Conservation (phyloP, 2,113 vertebrate genomes). For the Toxotes jaculatrix region DNA sequence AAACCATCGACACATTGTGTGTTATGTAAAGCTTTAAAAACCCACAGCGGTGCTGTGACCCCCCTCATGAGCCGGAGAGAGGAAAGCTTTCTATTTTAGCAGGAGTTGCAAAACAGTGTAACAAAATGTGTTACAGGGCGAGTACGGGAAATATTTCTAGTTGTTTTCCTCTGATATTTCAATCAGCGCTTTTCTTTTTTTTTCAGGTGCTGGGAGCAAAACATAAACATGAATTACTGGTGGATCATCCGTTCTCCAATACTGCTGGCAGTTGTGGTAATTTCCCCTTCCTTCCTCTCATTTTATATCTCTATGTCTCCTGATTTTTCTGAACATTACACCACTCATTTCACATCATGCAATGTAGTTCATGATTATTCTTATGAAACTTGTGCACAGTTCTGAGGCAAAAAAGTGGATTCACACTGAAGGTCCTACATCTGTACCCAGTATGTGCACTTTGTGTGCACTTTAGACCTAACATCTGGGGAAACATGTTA, state of each 20-base stretch:
- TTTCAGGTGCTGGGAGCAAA: constrained; percentile 93
- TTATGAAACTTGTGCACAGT: neutral
- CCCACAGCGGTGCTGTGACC: too few species aligned
- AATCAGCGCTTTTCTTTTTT: constrained; percentile 18
- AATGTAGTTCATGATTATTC: neutral
- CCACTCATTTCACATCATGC: neutral
- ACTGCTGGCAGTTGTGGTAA: constrained; percentile 94
- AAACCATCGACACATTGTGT: neutral
- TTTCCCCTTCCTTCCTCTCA: constrained; percentile 35
- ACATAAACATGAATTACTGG: constrained; percentile 95
- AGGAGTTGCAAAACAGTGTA: neutral
- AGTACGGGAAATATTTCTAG: constrained; percentile 1
- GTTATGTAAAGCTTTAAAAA: constrained; percentile 31
- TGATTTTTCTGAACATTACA: neutral
- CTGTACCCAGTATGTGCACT: neutral
- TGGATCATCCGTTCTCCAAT: constrained; percentile 96
- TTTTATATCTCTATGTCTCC: neutral
- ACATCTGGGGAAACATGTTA: constrained; percentile 18
- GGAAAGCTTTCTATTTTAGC: neutral
- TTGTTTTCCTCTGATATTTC: constrained; percentile 1
- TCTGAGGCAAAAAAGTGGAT: neutral
- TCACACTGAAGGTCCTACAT: neutral
- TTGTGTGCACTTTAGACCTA: neutral
- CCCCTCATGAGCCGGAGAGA: neutral
- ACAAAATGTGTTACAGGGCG: neutral